phyloP scores from a whole-genome alignment of 2,797 vertebrate genomes.

The Aphelocoma californica region DNA sequence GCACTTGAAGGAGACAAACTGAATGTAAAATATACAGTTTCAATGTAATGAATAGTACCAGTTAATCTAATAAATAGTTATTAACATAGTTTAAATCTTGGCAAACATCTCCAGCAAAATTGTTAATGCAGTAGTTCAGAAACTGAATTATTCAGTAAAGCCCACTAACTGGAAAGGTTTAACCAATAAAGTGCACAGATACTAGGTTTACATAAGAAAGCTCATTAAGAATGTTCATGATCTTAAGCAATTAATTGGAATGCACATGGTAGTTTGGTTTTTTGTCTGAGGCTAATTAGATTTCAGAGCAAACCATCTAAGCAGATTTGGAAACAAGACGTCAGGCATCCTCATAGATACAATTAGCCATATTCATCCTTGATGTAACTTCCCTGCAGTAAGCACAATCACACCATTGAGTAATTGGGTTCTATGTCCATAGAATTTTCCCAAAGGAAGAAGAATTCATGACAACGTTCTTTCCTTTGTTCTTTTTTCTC shows the following conservation, averaged over 20 bases:
- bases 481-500: background rate
- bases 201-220: background rate
- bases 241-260: conserved; percentile 1
- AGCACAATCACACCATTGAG: background rate
- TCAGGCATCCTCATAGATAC: background rate
- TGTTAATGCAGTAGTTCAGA: background rate
- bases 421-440: background rate
- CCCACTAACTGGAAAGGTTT: background rate
- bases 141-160: background rate
- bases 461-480: background rate
- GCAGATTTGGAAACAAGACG: background rate
- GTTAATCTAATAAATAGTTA: background rate
- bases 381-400: conserved; percentile 23
- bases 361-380: background rate
- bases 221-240: background rate
- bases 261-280: background rate
- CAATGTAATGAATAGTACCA: background rate
- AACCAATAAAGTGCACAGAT: background rate
- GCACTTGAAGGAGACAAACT: background rate
- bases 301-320: background rate
- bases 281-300: background rate
- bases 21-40: background rate
- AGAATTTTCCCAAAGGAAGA: background rate
- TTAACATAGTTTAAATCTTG: background rate
- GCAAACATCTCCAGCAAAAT: background rate